Evolutionary conservation across 2,797 vertebrate species (phyloP), one percentile per base, ranked within the genome.

Genomic region (Champsocephalus gunnari): DNA sequence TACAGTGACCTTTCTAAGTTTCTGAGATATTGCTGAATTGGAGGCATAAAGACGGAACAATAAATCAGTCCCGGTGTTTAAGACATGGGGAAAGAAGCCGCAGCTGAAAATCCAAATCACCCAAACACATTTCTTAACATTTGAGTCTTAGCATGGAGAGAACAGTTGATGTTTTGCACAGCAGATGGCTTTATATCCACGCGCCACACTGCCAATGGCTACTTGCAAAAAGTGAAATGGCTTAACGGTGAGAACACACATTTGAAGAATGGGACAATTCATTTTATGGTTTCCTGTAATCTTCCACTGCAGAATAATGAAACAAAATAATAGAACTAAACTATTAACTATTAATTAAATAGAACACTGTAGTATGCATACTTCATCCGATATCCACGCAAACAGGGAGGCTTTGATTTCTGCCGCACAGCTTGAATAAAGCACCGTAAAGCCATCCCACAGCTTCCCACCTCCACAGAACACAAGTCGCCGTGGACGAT

Each of bases 401-500:
- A 67, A 77, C 54, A 74, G 61, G 61, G 67, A 54, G 82, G 63
- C 73, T 71, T 44, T 57, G 65, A 66, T 62, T 67, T 9, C 14
- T 53, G 67, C 71, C 19, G 16, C 45, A 7, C 55, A 68, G 77
- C 54, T 38, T 68, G 75, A 81, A 74, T 72, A 69, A 71, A 79
- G 70, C 66, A 0, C 53, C 65, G 59, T 32, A 64, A 79, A 58
- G 61, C 67, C 73, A 83, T 84, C 86, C 76, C 56, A 76, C 83
- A 86, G 70, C 65, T 64, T 84, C 63, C 71, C 82, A 47, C 89
- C 85, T 63, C 75, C 79, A 43, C 79, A 77, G 75, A 76, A 81
- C 87, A 88, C 80, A 85, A 86, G 87, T 70, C 72, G 65, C 77
- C 38, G 47, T 80, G 71, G 88, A 85, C 84, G 86, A 85, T 84